A percentile compares a stretch with the other conserved stretches of the same genome.
Conservation (phyloP, 2,797 vertebrate genomes). For the Botia almorhae region DNA sequence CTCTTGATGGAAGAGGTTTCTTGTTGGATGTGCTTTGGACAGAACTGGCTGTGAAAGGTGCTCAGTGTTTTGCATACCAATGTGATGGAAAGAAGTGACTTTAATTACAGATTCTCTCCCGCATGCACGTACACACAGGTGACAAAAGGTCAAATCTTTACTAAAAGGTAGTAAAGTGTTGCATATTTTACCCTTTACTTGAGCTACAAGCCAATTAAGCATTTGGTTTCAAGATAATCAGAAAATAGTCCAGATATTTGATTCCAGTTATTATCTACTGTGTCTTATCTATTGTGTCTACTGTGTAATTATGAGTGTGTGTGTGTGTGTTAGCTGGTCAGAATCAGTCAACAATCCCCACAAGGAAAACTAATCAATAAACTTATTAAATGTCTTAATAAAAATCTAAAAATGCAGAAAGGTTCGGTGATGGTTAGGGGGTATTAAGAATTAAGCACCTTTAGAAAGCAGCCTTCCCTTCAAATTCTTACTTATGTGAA, state of each 20-base stretch:
- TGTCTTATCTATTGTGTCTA: conserved; percentile 5
- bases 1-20: background rate
- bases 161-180: background rate
- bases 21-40: background rate
- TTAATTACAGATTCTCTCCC: conserved; percentile 21
- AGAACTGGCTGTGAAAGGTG: conserved; percentile 6
- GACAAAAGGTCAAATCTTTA: conserved; percentile 23
- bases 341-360: too few species aligned
- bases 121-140: conserved; percentile 9
- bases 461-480: too few species aligned
- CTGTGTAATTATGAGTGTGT: background rate
- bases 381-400: too few species aligned
- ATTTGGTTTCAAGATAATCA: background rate
- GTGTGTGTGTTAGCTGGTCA: too few species aligned
- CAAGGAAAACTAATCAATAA: too few species aligned
- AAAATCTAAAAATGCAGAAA: too few species aligned
- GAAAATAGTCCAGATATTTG: conserved; percentile 10
- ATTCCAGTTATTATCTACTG: background rate
- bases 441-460: too few species aligned
- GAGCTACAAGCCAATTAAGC: background rate
- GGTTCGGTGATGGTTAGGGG: too few species aligned
- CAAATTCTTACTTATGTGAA: too few species aligned
- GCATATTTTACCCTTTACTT: background rate
- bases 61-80: conserved; percentile 10
- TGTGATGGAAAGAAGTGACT: background rate